phyloP scores from a whole-genome alignment of 2,888 invertebrate genomes.

The Argyresthia goedartella region DNA sequence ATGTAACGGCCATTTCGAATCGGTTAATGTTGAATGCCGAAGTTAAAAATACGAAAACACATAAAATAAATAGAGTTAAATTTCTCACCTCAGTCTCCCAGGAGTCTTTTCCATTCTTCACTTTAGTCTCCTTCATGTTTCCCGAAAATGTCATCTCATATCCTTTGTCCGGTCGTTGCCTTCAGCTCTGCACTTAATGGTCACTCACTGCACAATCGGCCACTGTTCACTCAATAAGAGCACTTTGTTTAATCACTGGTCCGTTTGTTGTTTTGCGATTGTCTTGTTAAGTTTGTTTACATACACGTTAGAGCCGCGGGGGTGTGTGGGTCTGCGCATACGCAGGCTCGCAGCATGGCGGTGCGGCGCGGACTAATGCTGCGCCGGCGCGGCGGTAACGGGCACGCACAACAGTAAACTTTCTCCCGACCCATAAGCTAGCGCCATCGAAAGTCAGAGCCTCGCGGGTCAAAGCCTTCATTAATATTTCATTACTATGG shows the following conservation, averaged over 20 bases:
- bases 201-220: conserved; percentile 19
- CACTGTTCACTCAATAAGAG: background rate
- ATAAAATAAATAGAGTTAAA: background rate
- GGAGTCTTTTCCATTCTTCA: conserved; percentile 49
- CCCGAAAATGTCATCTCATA: conserved; percentile 56
- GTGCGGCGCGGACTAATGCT: conserved; percentile 24
- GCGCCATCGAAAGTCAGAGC: conserved; percentile 62
- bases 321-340: conserved; percentile 4
- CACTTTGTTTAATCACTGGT: background rate
- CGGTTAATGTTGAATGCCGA: background rate
- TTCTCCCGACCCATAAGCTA: conserved; percentile 56
- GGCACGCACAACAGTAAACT: conserved; percentile 69
- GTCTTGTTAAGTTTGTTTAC: background rate
- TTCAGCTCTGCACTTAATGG: conserved; percentile 9
- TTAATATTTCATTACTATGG: conserved; percentile 23
- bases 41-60: background rate
- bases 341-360: background rate
- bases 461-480: conserved; percentile 56
- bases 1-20: background rate
- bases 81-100: conserved; percentile 62
- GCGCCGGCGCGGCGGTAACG: conserved; percentile 36
- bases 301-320: conserved; percentile 1
- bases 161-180: conserved; percentile 42
- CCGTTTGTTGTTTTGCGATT: background rate
- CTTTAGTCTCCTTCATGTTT: conserved; percentile 60